Evolutionary conservation across 92 coral and sea anemone genomes (phyloP), one percentile per base, ranked within the genome.

Genomic region (Siderastrea radians): DNA sequence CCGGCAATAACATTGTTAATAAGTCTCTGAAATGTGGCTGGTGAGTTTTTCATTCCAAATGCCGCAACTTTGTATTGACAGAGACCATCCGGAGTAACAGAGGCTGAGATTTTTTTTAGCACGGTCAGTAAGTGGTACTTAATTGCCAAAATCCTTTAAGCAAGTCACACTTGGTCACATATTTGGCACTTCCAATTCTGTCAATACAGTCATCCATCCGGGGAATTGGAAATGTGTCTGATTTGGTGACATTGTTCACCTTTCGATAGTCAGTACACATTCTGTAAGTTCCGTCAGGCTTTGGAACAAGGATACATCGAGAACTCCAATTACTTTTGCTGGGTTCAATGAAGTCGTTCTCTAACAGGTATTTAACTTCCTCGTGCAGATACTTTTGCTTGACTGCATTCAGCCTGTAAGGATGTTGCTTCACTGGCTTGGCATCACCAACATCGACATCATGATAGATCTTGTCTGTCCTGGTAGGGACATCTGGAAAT

Each of bases 111-210:
- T 48, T 82, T 80, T 59, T 87, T 93, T 1, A 88, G n/a, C 91
- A 7, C 89, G 64, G 1, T 90, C 91, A 14, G 93, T 67, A 1
- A 86, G 76, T 3, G 93, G 91, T 0, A 93, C 67, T 49, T 93
- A n/a, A n/a, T n/a, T n/a, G 96, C 96, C 93, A 90, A 47, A 44
- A 93, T 1, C 92, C 96, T 55, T 90, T 93, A 62, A 77, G 70
- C 52, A 93, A 61, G 79, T 93, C 86, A 47, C 90, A 77, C 77
- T 83, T 87, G 0, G 92, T 66, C 7, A 93, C 74, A 61, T 80
- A 87, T 53, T 84, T 83, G 1, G 91, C 76, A 1, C 61, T 77
- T 44, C 49, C 49, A 14, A 67, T 26, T 72, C 53, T 68, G n/a
- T 86, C 94, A 51, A 86, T 79, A 11, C 86, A 82, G 59, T 84